A percentile compares a stretch with the other conserved stretches of the same genome.
These are phyloP conservation scores for Chaetodon trifascialis DNA, from an alignment of 2,113 vertebrate genomes.

Conservation along the genomic window DNA sequence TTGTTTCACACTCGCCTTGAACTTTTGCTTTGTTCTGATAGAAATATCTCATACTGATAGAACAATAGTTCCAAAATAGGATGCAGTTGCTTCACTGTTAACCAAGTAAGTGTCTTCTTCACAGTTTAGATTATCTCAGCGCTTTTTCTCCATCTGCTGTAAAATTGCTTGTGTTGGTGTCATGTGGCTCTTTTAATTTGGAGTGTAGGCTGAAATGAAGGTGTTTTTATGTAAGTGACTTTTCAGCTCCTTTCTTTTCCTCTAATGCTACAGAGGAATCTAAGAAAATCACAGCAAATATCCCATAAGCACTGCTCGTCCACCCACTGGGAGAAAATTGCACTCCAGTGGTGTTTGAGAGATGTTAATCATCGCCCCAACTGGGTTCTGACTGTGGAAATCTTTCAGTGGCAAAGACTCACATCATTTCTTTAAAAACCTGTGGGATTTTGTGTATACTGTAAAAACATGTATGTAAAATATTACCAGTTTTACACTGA, in stretches of 20 bases:
- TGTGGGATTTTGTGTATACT: not conserved
- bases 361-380: conserved; percentile 31
- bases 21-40: conserved; percentile 61
- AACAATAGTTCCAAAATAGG: conserved; percentile 45
- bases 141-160: conserved; percentile 29
- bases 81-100: conserved; percentile 34
- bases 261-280: conserved; percentile 24
- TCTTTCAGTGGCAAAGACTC: not conserved
- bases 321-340: conserved; percentile 44
- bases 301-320: conserved; percentile 33
- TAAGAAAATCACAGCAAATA: conserved; percentile 36
- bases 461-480: conserved; percentile 8
- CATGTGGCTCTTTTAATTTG: conserved; percentile 23
- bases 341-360: conserved; percentile 32
- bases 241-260: conserved; percentile 4
- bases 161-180: conserved; percentile 15
- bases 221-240: not conserved
- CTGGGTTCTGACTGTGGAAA: conserved; percentile 13
- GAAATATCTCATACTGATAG: conserved; percentile 53
- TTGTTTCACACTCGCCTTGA: conserved; percentile 59
- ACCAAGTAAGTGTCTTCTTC: conserved; percentile 25
- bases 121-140: conserved; percentile 14
- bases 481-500: conserved; percentile 20
- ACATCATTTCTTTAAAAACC: conserved; percentile 7
- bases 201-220: conserved; percentile 30